Evolutionary conservation across 2,113 vertebrate species (phyloP).

Genomic region (Pelvicachromis taeniatus): DNA sequence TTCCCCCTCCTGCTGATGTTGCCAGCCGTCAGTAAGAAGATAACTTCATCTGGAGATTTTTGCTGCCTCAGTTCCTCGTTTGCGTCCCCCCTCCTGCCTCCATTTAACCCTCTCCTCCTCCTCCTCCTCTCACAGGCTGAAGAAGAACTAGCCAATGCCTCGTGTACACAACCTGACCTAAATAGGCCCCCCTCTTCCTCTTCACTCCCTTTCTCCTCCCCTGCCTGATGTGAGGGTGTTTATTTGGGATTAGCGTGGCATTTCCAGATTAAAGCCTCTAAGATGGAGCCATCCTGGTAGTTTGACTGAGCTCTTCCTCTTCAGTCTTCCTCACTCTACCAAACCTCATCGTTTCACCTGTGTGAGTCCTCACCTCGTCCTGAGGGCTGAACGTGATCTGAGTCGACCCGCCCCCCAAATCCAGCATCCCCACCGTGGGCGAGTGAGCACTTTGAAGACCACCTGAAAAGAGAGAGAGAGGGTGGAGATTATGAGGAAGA

Average conservation of each 20-base stretch:
- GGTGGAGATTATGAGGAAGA: not conserved
- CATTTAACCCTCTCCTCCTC: not conserved
- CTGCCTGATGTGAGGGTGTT: not conserved
- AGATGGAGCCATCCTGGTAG: slow-evolving; percentile 33
- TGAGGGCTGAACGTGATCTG: slow-evolving; percentile 91
- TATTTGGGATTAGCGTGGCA: slow-evolving; percentile 51
- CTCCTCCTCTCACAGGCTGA: not conserved
- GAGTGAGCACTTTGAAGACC: slow-evolving; percentile 69
- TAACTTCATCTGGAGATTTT: not conserved
- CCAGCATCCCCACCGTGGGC: slow-evolving; percentile 86
- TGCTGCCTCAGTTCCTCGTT: not conserved
- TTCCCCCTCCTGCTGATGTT: not conserved
- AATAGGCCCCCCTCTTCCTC: slow-evolving; percentile 1
- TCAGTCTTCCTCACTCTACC: not conserved
- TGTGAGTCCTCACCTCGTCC: slow-evolving; percentile 74
- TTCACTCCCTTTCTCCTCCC: not conserved
- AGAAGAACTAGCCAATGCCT: not conserved
- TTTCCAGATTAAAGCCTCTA: slow-evolving; percentile 56
- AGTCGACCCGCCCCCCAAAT: slow-evolving; percentile 92
- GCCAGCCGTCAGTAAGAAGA: not conserved
- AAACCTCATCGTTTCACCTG: not conserved
- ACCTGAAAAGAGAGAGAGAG: slow-evolving; percentile 59
- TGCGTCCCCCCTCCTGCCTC: not conserved
- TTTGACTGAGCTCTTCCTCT: not conserved
- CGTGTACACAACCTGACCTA: slow-evolving; percentile 41